phyloP scores from a whole-genome alignment of 1,140 invertebrate genomes.

The Zaprionus ghesquierei region DNA sequence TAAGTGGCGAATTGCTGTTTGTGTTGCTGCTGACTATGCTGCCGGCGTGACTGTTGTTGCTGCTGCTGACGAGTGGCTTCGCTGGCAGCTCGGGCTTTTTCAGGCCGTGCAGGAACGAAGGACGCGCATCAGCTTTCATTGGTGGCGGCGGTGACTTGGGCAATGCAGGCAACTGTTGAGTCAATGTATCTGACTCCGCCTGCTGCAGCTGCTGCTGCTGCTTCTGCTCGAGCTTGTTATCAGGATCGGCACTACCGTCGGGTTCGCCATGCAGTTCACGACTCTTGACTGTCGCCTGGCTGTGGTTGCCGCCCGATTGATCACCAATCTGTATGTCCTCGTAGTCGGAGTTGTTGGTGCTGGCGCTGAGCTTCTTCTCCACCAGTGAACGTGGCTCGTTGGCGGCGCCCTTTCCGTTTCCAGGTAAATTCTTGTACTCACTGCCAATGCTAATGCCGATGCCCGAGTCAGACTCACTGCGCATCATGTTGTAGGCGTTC shows the following conservation, averaged over 20 bases:
- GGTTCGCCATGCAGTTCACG: conserved; percentile 91
- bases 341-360: conserved; percentile 81
- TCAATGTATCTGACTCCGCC: conserved; percentile 15
- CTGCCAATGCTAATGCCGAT: conserved; percentile 80
- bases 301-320: conserved; percentile 41
- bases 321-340: conserved; percentile 81
- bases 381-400: conserved; percentile 45
- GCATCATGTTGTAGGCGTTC: conserved; percentile 82
- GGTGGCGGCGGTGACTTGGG: conserved; percentile 85
- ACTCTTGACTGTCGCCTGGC: conserved; percentile 84
- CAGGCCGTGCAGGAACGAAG: conserved; percentile 88
- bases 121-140: conserved; percentile 84
- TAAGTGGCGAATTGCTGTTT: conserved; percentile 40
- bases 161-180: conserved; percentile 84
- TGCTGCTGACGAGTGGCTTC: conserved; percentile 83
- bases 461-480: conserved; percentile 82
- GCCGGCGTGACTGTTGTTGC: conserved; percentile 8
- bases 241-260: conserved; percentile 90
- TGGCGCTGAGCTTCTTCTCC: conserved; percentile 77
- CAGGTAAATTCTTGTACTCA: conserved; percentile 69
- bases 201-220: conserved; percentile 30
- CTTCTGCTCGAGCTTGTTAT: conserved; percentile 83
- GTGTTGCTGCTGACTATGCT: conserved; percentile 23
- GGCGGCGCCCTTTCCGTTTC: neutral
- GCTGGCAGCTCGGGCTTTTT: conserved; percentile 87